Evolutionary conservation across 2,888 invertebrate genomes (phyloP).

Genomic region (Gisinianus flammeolus): DNA sequence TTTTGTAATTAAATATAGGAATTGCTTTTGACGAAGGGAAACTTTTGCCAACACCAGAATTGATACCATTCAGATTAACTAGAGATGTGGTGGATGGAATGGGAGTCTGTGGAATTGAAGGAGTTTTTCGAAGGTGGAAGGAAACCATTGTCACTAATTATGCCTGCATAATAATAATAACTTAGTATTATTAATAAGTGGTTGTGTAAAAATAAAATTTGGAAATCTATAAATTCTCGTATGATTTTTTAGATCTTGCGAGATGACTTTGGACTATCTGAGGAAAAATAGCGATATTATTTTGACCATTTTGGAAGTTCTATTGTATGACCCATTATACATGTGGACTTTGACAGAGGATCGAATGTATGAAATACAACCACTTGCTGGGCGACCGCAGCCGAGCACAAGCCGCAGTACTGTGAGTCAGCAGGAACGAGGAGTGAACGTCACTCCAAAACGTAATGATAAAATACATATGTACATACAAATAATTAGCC

Average conservation of each 20-base stretch:
- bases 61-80: conserved; percentile 91
- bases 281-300: conserved; percentile 81
- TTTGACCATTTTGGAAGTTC: conserved; percentile 85
- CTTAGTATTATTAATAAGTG: too few species aligned
- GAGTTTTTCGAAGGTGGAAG: conserved; percentile 81
- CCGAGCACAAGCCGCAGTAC: too few species aligned
- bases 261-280: conserved; percentile 84
- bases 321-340: conserved; percentile 92
- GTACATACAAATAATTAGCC: too few species aligned
- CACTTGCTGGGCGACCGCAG: too few species aligned
- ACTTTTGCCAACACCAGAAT: conserved; percentile 88
- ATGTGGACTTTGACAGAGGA: conserved; percentile 81
- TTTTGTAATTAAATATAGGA: conserved; percentile 66
- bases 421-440: too few species aligned
- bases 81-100: conserved; percentile 93
- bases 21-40: conserved; percentile 96
- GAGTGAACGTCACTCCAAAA: too few species aligned
- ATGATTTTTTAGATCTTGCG: conserved; percentile 72
- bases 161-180: too few species aligned
- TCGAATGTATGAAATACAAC: conserved; percentile 68
- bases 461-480: too few species aligned
- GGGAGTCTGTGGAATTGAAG: conserved; percentile 89
- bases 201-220: too few species aligned
- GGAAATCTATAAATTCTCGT: too few species aligned
- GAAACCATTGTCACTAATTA: too few species aligned